A percentile compares a stretch with the other conserved stretches of the same genome.
phyloP scores from a whole-genome alignment of 1,140 invertebrate species.

The Muscidifurax raptorellus region DNA sequence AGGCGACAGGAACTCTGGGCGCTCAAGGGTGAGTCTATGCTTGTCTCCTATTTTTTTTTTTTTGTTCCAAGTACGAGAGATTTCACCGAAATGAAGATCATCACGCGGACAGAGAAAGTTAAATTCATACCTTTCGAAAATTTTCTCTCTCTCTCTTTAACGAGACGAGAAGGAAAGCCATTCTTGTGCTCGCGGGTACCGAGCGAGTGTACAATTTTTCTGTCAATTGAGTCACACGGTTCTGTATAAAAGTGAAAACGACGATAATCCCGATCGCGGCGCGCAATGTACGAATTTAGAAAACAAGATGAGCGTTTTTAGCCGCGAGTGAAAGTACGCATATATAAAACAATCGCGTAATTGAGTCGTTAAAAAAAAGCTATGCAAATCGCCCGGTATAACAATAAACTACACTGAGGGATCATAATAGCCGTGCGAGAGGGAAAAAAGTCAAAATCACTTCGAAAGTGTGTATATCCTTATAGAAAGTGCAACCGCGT shows the following conservation, averaged over 20 bases:
- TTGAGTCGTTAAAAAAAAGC: neutral
- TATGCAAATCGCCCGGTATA: neutral
- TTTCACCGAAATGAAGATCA: neutral
- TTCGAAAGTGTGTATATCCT: neutral
- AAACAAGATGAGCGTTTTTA: neutral
- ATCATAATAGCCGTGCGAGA: too few relatives aligned
- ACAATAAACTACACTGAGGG: neutral
- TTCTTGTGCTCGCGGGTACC: too few relatives aligned
- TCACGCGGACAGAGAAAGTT: neutral
- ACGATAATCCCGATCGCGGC: neutral
- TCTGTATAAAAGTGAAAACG: neutral
- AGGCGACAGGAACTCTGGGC: slow-evolving; percentile 81
- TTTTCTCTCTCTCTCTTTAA: neutral
- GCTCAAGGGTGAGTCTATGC: slow-evolving; percentile 81
- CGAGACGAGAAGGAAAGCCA: neutral
- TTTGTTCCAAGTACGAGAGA: neutral
- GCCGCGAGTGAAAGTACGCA: slow-evolving; percentile 18
- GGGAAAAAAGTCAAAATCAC: neutral
- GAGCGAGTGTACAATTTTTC: too few relatives aligned
- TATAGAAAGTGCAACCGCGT: neutral
- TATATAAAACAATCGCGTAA: neutral
- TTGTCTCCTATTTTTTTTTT: too few relatives aligned
- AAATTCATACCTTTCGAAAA: slow-evolving; percentile 25
- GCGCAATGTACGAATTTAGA: neutral
- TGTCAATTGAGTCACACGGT: too few relatives aligned